Evolutionary conservation across 2,888 invertebrate species (phyloP).

Genomic region (Darwinula stevensoni): DNA sequence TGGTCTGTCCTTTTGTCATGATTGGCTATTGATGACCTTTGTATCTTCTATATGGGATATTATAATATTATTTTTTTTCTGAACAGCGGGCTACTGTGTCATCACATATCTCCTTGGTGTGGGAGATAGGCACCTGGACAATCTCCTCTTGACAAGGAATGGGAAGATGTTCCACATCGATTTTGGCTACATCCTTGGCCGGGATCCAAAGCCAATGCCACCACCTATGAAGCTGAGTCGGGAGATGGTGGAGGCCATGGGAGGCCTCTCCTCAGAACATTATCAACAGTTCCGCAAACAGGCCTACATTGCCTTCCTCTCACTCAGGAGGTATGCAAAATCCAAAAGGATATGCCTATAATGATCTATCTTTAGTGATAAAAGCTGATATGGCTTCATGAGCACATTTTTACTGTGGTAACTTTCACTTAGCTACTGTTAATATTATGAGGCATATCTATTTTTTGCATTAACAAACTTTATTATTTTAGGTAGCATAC

Average conservation of each 20-base stretch:
- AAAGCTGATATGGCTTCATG: neutral
- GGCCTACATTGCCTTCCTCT: slow-evolving; percentile 84
- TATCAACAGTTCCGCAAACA: slow-evolving; percentile 79
- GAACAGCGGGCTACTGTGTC: slow-evolving; percentile 85
- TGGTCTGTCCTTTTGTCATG: slow-evolving; percentile 20
- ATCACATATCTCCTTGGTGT: slow-evolving; percentile 92
- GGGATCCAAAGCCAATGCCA: slow-evolving; percentile 94
- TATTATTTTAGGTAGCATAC: too few species aligned
- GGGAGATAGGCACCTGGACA: slow-evolving; percentile 90
- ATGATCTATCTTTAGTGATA: too few species aligned
- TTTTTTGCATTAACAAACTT: too few species aligned
- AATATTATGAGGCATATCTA: too few species aligned
- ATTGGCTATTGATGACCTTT: too few species aligned
- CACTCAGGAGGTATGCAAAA: slow-evolving; percentile 51
- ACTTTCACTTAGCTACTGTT: neutral
- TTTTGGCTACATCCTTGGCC: slow-evolving; percentile 87
- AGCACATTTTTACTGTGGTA: neutral
- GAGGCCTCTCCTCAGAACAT: slow-evolving; percentile 60
- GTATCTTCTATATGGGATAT: neutral
- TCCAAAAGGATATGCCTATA: too few species aligned
- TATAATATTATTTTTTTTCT: slow-evolving; percentile 10
- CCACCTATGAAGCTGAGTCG: slow-evolving; percentile 96
- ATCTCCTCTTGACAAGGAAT: slow-evolving; percentile 59
- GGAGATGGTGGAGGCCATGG: slow-evolving; percentile 98
- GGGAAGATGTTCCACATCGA: slow-evolving; percentile 90